These are phyloP conservation scores for Rhinoderma darwinii DNA, from an alignment of 2,113 vertebrate species.

Conservation along the genomic window DNA sequence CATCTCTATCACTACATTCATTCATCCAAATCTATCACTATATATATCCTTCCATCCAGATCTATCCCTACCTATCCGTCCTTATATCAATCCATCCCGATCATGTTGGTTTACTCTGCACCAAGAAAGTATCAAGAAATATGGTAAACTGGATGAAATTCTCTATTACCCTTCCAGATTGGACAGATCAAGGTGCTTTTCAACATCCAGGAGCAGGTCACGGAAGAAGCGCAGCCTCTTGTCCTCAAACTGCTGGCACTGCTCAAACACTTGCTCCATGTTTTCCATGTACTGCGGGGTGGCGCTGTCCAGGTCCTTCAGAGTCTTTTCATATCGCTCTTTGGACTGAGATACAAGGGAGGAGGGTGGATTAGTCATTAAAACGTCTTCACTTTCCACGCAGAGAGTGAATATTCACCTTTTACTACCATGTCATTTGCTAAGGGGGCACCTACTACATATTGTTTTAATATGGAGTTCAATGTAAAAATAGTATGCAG, in stretches of 20 bases:
- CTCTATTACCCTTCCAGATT: constrained; percentile 82
- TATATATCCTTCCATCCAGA: too few relatives aligned
- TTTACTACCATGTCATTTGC: too few relatives aligned
- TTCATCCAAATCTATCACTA: too few relatives aligned
- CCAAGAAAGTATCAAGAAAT: background rate
- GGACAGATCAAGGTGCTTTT: constrained; percentile 95
- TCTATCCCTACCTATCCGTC: too few relatives aligned
- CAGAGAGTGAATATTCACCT: too few relatives aligned
- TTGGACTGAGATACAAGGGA: constrained; percentile 76
- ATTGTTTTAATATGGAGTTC: too few relatives aligned
- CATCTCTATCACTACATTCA: too few relatives aligned
- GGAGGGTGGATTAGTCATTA: background rate
- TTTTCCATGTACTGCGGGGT: constrained; percentile 98
- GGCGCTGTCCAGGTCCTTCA: constrained; percentile 88
- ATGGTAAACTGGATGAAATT: background rate
- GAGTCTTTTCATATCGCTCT: constrained; percentile 91
- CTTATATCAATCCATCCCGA: too few relatives aligned
- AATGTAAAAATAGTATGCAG: too few relatives aligned
- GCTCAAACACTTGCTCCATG: constrained; percentile 98
- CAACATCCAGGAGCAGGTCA: constrained; percentile 88
- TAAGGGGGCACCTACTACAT: too few relatives aligned
- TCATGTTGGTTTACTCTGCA: background rate
- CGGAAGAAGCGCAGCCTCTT: constrained; percentile 89
- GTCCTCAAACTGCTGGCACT: constrained; percentile 95
- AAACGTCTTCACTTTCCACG: too few relatives aligned